Evolutionary conservation across 53 echinoderm and acorn worm genomes (phyloP), one percentile per base, ranked within the genome.

Genomic region (Luidia sarsii): DNA sequence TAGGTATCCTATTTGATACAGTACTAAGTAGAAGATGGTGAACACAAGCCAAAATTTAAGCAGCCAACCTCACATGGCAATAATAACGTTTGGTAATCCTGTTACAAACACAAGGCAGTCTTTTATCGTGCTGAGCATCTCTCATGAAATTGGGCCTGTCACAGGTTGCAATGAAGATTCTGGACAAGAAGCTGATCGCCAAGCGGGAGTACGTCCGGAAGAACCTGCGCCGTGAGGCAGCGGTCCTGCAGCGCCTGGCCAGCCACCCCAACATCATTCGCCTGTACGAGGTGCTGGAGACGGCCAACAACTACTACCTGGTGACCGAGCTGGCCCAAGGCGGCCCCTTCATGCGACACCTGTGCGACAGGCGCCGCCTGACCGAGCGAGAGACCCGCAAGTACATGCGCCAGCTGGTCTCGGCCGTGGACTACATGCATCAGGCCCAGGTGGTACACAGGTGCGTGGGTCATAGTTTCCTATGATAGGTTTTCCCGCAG

Each of bases 101-200:
- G n/a, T n/a, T n/a, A n/a, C n/a, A n/a, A n/a, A n/a, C n/a, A n/a
- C n/a, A n/a, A n/a, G n/a, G n/a, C n/a, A n/a, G n/a, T n/a, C n/a
- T n/a, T n/a, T n/a, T n/a, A n/a, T 56, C 28, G 19, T 25, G 22
- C 11, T 71, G 7, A 48, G n/a, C 3, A 18, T 13, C 13, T 56
- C 18, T 79, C n/a, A 24, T 74, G 28, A 36, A 1, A 7, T 41
- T 41, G 41, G 41, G 6, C 41, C 41, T 25, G 14, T 22, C 39
- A 19, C 55, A 94, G 94, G 94, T 94, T 64, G 94, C 94, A 1
- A 87, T 94, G 28, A 94, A 94, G 67, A 86, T 91, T 13, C 91
- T 94, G 39, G 91, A 94, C 57, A 94, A 94, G 64, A 83, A 80
- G 48, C 71, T 91, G 65, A 88, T 94, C 19, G 94, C 81, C 9